A percentile compares a stretch with the other conserved stretches of the same genome.
Evolutionary conservation across 1,140 invertebrate genomes (phyloP).

Genomic region (Dendrolimus punctatus): DNA sequence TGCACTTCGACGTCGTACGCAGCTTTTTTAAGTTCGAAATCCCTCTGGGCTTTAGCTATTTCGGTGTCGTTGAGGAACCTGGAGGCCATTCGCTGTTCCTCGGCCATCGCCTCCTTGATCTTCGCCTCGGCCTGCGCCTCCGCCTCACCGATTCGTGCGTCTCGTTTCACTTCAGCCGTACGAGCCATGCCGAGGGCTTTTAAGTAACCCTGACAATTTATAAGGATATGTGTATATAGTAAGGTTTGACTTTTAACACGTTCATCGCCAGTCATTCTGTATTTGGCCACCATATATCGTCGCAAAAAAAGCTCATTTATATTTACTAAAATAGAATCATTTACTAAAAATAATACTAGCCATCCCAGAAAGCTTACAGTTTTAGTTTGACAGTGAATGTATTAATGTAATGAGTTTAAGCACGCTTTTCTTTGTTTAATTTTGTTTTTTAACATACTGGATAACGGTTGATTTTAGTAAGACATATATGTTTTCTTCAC

Average conservation of each 20-base stretch:
- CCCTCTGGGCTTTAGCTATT: constrained; percentile 95
- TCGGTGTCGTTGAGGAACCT: constrained; percentile 95
- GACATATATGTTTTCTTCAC: too few relatives aligned
- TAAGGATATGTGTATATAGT: constrained; percentile 47
- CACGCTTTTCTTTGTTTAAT: too few relatives aligned
- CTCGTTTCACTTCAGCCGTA: constrained; percentile 96
- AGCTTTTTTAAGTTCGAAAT: constrained; percentile 98
- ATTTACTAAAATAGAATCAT: too few relatives aligned
- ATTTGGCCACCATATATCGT: too few relatives aligned
- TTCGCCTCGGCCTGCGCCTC: constrained; percentile 90
- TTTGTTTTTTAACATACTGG: too few relatives aligned
- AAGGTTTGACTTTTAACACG: too few relatives aligned
- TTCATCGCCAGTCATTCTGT: too few relatives aligned
- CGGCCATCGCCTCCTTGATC: constrained; percentile 95
- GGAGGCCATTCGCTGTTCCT: constrained; percentile 95
- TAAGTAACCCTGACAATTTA: constrained; percentile 85
- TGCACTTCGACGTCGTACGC: constrained; percentile 97
- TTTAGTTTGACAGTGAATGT: too few relatives aligned
- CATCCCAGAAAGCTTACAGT: constrained; percentile 1
- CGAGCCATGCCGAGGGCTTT: constrained; percentile 96
- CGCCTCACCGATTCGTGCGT: constrained; percentile 96
- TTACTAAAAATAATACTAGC: neutral
- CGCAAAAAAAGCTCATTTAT: too few relatives aligned
- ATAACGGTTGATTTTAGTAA: too few relatives aligned
- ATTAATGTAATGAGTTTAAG: too few relatives aligned